Conservation (phyloP, 2,113 vertebrate species). For the Podarcis muralis region DNA sequence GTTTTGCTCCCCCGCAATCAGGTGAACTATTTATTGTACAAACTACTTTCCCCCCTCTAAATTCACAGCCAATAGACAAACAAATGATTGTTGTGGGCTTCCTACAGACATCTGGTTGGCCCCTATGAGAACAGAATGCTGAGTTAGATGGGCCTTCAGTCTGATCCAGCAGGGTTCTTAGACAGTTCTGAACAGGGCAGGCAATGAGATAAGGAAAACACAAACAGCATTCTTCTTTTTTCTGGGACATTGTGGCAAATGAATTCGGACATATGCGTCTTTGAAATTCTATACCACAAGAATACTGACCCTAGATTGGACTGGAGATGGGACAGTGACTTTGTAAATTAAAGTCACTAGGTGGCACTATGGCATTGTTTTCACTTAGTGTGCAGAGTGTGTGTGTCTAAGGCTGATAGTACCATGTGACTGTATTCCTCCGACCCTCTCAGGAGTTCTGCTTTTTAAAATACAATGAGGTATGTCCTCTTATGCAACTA, state of each 20-base stretch:
- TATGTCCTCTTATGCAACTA: rapidly evolving
- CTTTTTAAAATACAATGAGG: rapidly evolving
- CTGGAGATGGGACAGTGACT: rapidly evolving
- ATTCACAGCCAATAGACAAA: too few species aligned
- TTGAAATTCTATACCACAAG: not conserved
- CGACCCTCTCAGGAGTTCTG: not conserved
- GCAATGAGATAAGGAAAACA: too few species aligned
- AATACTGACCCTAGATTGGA: rapidly evolving
- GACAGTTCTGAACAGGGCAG: too few species aligned
- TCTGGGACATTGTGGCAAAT: not conserved
- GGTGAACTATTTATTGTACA: too few species aligned
- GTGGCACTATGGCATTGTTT: constrained; percentile 4
- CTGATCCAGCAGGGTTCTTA: too few species aligned
- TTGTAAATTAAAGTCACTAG: not conserved
- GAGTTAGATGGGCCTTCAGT: too few species aligned
- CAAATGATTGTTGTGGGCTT: too few species aligned
- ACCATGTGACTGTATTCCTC: rapidly evolving
- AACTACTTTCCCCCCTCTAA: too few species aligned
- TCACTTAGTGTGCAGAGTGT: not conserved
- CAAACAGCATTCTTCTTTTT: not conserved
- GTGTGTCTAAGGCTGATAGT: rapidly evolving
- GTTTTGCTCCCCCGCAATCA: too few species aligned
- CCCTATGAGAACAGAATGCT: too few species aligned
- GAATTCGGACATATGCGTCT: too few species aligned
- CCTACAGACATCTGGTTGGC: too few species aligned